phyloP scores from a whole-genome alignment of 2,797 vertebrate genomes.

The Hemibagrus guttatus region DNA sequence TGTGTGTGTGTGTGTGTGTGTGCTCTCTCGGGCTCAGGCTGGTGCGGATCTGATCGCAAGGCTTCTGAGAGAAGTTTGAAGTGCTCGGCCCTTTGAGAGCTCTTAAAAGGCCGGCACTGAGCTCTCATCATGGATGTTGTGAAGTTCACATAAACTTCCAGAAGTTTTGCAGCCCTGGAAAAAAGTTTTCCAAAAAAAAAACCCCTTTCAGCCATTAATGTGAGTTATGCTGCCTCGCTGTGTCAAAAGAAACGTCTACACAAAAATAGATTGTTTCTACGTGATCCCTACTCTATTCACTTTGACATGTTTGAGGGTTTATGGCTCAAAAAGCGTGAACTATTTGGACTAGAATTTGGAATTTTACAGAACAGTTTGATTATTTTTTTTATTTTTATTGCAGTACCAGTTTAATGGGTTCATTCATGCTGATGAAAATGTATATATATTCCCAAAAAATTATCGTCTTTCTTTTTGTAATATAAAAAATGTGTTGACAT shows the following conservation, averaged over 20 bases:
- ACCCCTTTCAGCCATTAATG: constrained; percentile 28
- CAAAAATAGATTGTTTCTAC: constrained; percentile 11
- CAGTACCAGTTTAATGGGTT: neutral
- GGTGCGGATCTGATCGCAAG: constrained; percentile 70
- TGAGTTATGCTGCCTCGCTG: constrained; percentile 25
- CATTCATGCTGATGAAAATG: neutral
- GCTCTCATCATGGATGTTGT: constrained; percentile 67
- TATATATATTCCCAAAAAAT: too few relatives aligned
- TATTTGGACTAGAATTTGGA: constrained; percentile 22
- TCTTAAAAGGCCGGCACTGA: constrained; percentile 78
- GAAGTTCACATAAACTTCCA: constrained; percentile 53
- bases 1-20: constrained; percentile 41
- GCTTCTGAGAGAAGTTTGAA: constrained; percentile 81
- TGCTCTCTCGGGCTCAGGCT: constrained; percentile 64
- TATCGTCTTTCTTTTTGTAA: neutral
- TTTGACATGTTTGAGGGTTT: constrained; percentile 31
- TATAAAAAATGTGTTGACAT: neutral
- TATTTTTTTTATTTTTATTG: neutral
- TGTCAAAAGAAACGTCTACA: constrained; percentile 39
- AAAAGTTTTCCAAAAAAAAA: constrained; percentile 17
- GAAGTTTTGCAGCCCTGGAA: constrained; percentile 48
- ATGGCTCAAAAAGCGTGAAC: constrained; percentile 14
- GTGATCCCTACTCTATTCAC: constrained; percentile 22
- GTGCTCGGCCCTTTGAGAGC: constrained; percentile 74
- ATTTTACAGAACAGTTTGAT: neutral